Evolutionary conservation across 1,140 invertebrate species (phyloP).

Genomic region (Tetramorium simillimum): DNA sequence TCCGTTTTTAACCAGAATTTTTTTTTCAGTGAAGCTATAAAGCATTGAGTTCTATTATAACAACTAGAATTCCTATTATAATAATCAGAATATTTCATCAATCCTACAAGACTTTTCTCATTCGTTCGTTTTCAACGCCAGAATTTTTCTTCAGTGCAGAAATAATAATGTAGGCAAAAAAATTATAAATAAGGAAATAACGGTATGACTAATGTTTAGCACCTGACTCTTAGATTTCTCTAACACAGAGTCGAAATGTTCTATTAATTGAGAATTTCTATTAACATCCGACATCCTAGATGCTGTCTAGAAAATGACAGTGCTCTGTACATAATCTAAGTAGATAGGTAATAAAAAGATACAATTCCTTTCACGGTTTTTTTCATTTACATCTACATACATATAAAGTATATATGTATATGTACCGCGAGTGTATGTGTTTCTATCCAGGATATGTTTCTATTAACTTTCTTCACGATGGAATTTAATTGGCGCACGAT

Average conservation of each 20-base stretch:
- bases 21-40: too few species aligned
- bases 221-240: background rate
- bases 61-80: too few species aligned
- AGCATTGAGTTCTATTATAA: too few species aligned
- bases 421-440: background rate
- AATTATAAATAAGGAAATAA: background rate
- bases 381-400: background rate
- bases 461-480: slow-evolving; percentile 32
- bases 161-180: background rate
- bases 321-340: background rate
- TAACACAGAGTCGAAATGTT: background rate
- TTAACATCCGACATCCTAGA: background rate
- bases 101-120: too few species aligned
- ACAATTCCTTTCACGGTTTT: background rate
- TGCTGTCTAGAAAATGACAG: background rate
- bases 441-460: background rate
- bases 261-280: slow-evolving; percentile 14
- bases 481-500: slow-evolving; percentile 30
- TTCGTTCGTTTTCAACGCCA: too few species aligned
- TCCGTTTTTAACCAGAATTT: too few species aligned
- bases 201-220: background rate
- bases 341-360: background rate
- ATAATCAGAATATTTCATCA: too few species aligned
- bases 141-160: too few species aligned
- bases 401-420: background rate